Evolutionary conservation across 2,113 vertebrate species (phyloP), one percentile per base, ranked within the genome.

Genomic region (Myotis yumanensis): DNA sequence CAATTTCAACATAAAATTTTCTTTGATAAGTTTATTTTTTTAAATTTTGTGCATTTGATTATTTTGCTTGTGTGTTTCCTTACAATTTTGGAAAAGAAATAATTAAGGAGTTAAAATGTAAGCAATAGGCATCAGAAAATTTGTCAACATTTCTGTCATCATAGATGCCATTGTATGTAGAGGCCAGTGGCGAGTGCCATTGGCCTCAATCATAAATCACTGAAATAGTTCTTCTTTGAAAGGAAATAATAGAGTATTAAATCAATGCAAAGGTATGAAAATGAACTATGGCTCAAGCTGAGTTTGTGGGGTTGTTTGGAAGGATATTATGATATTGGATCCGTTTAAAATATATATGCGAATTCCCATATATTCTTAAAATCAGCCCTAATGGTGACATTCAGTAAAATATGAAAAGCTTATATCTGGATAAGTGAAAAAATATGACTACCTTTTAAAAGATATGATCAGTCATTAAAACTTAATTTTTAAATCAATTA

Each of bases 401-500:
- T 96, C 69, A 90, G 68, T 62, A 89, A 93, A 51, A 59, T 32
- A 92, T 14, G 16, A 95, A 71, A 92, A 82, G 1, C 8, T 73
- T 79, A 82, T 77, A 0, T 30, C 69, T 73, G 3, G 12, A 57
- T 62, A 79, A 8, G n/a, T 43, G 3, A 91, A 68, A 57, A 89
- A 68, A n/a, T 66, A 54, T 22, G 59, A 66, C 22, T 83, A n/a
- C 80, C 9, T 43, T 96, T 95, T 76, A 54, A 59, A 73, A 93
- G 40, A 84, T 48, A 91, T 77, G 23, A 43, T 43, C 3, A 40
- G 9, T 90, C n/a, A 68, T 30, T 88, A 69, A 85, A 79, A 11
- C 51, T 95, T 92, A 83, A 93, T 84, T 84, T 79, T 82, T 32
- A 87, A 82, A 88, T 68, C 54, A 90, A 35, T 64, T 86, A 43